A percentile compares a stretch with the other conserved stretches of the same genome.
Evolutionary conservation across 2,888 invertebrate species (phyloP).

Genomic region (Leucophora obtusa): DNA sequence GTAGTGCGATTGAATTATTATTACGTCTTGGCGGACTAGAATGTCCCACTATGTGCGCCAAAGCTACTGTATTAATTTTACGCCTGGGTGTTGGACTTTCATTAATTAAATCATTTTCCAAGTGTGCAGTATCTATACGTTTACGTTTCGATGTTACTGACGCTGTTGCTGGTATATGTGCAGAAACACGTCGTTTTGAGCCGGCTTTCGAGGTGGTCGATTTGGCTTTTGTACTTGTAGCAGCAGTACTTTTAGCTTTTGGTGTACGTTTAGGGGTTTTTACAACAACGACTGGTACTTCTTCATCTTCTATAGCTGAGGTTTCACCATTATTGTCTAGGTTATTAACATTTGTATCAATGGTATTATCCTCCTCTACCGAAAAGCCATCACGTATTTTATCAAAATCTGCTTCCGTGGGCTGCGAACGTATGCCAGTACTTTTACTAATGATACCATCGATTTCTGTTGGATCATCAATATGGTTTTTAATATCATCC

Average conservation of each 20-base stretch:
- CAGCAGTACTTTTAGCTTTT: constrained; percentile 72
- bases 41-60: constrained; percentile 67
- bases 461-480: constrained; percentile 82
- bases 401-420: constrained; percentile 86
- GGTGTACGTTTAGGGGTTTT: constrained; percentile 72
- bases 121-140: constrained; percentile 79
- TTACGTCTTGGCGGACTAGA: constrained; percentile 71
- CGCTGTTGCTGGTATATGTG: constrained; percentile 62
- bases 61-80: constrained; percentile 71
- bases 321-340: constrained; percentile 67
- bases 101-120: constrained; percentile 68
- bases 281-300: constrained; percentile 17
- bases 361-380: constrained; percentile 65
- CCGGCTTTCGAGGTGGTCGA: constrained; percentile 64
- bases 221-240: constrained; percentile 68
- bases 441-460: constrained; percentile 73
- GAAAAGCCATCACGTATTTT: constrained; percentile 82
- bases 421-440: constrained; percentile 73
- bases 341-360: constrained; percentile 60
- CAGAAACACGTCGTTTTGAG: constrained; percentile 72
- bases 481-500: constrained; percentile 88
- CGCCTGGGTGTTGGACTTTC: constrained; percentile 67
- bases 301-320: constrained; percentile 49
- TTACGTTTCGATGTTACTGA: constrained; percentile 77
- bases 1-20: constrained; percentile 75